Evolutionary conservation across 2,888 invertebrate species (phyloP).

Genomic region (Aproaerema taeniolella): DNA sequence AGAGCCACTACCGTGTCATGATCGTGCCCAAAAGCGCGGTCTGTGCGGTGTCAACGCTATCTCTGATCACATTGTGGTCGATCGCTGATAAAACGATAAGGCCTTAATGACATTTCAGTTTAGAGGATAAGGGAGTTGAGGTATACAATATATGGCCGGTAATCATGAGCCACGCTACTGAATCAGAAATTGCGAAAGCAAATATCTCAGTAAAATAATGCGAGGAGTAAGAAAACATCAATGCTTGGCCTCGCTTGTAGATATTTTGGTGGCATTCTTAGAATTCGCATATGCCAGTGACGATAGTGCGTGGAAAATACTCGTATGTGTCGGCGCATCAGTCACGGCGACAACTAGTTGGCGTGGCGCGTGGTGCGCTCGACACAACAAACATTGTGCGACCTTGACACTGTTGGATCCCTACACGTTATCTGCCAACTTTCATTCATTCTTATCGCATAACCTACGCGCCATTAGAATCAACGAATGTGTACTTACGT

Average conservation of each 20-base stretch:
- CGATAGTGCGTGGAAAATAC: neutral
- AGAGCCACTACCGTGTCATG: conserved; percentile 21
- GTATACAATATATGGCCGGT: too few relatives aligned
- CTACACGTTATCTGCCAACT: conserved; percentile 50
- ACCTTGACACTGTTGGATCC: conserved; percentile 57
- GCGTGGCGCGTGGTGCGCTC: conserved; percentile 17
- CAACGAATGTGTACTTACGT: neutral
- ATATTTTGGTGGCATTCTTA: conserved; percentile 4
- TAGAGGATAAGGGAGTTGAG: conserved; percentile 1
- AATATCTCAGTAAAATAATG: neutral
- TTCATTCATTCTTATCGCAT: conserved; percentile 40
- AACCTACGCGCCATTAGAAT: conserved; percentile 7
- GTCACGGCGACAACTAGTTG: conserved; percentile 24
- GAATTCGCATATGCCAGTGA: neutral
- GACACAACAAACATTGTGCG: conserved; percentile 20
- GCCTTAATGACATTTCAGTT: too few relatives aligned
- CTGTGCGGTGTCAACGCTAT: conserved; percentile 27
- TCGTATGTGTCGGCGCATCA: conserved; percentile 16
- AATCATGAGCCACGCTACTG: conserved; percentile 14
- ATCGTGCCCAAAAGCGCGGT: conserved; percentile 26
- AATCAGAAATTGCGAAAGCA: neutral
- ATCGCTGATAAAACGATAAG: conserved; percentile 46
- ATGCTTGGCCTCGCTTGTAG: neutral
- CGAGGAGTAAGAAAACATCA: neutral
- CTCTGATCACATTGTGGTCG: conserved; percentile 50